phyloP scores from a whole-genome alignment of 2,888 invertebrate species.

The Nudaria mundana region DNA sequence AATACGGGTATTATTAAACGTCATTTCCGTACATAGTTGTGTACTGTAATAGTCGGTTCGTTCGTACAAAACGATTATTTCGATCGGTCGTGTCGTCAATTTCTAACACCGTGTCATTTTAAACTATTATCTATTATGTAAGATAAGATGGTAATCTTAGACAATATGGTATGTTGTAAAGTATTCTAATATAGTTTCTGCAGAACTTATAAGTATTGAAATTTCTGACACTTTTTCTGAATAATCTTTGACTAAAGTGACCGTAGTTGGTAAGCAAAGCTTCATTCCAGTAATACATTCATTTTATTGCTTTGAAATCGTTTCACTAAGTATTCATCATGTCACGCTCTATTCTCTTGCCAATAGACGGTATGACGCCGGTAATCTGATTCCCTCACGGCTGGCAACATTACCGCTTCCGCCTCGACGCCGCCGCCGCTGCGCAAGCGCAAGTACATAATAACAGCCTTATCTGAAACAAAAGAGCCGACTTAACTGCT shows the following conservation, averaged over 20 bases:
- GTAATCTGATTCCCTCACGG: constrained; percentile 70
- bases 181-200: too few relatives aligned
- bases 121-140: constrained; percentile 3
- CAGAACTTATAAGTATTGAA: too few relatives aligned
- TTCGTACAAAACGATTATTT: constrained; percentile 44
- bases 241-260: too few relatives aligned
- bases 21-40: constrained; percentile 42
- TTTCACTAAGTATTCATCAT: constrained; percentile 35
- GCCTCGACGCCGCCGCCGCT: constrained; percentile 45
- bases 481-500: constrained; percentile 49
- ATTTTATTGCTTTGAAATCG: too few relatives aligned
- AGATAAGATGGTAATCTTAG: too few relatives aligned
- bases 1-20: constrained; percentile 48
- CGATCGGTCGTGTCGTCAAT: constrained; percentile 41
- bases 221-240: too few relatives aligned
- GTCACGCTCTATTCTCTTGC: constrained; percentile 55
- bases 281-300: too few relatives aligned
- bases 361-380: constrained; percentile 56
- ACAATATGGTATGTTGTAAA: background rate
- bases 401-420: constrained; percentile 65
- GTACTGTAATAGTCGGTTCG: constrained; percentile 46
- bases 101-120: constrained; percentile 41
- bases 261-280: too few relatives aligned
- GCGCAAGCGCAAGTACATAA: constrained; percentile 35
- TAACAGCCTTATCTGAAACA: constrained; percentile 56